These are phyloP conservation scores for Chydorus sphaericus DNA, from an alignment of 2,888 invertebrate species.

Conservation along the genomic window DNA sequence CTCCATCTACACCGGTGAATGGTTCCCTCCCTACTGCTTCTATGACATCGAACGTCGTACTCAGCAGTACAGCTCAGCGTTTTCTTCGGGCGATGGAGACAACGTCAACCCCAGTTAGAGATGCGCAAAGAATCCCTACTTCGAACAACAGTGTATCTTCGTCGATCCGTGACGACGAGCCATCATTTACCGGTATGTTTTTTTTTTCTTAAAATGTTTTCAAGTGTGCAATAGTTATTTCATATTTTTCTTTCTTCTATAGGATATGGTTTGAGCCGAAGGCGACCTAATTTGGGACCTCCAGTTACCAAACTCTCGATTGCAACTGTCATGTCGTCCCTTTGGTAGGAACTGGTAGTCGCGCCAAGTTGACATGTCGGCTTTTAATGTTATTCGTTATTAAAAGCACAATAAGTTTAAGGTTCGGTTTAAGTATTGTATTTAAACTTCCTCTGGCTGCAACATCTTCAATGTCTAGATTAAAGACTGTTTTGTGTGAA, in stretches of 20 bases:
- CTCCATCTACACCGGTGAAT: not conserved
- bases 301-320: constrained; percentile 9
- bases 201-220: no score
- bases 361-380: no score
- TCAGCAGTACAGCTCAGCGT: constrained; percentile 59
- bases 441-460: no score
- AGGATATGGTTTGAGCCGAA: not conserved
- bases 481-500: no score
- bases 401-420: no score
- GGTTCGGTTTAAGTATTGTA: no score
- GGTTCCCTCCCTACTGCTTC: not conserved
- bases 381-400: no score
- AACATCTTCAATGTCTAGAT: no score
- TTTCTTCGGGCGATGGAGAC: constrained; percentile 66
- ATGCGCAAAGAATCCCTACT: constrained; percentile 58
- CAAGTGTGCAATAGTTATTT: no score
- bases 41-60: constrained; percentile 22
- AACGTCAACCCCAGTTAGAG: constrained; percentile 62
- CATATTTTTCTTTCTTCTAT: not conserved
- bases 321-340: no score
- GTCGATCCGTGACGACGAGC: not conserved
- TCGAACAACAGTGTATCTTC: not conserved
- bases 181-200: not conserved
- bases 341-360: no score
- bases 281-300: constrained; percentile 6